Base-by-base conservation (phyloP, 2,888 invertebrate genomes). In the Lasioglossum figueresi region DNA sequence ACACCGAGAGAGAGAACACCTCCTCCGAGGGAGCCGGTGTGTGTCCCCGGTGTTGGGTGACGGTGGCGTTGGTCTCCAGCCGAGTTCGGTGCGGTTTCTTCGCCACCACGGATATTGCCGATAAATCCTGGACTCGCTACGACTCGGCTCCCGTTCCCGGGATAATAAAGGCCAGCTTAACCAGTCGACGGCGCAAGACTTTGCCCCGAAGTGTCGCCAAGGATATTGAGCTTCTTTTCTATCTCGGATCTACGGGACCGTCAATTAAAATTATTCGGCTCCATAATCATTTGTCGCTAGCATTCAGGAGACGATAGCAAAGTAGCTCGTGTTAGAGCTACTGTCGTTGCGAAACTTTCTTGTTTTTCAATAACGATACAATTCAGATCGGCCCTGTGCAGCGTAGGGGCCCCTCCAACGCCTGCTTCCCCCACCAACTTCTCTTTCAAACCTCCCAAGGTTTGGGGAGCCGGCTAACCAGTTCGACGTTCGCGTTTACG, bases 91-190 rank as follows among this genome's bases (percentile, higher is more conserved):
- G 72, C 40, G 66, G 66, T 75, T 73, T 52, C 76, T 76, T 80
- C 68, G 82, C 74, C 71, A 40, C 75, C 85, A 76, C 79, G 68
- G 75, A 88, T 89, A 84, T 90, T 74, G 88, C 52, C 83, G 79
- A 88, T 90, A 90, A 89, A 89, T 89, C 86, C 71, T 68, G 56
- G 31, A 59, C 59, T 19, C 27, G 73, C 16, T 75, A 74, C 85
- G 66, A 63, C 63, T 8, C 37, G 80, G 70, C 70, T 83, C 31
- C 27, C 43, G 79, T 45, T 56, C 66, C 52, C 37, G 5, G 84
- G 77, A 71, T 76, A 90, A 88, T 90, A 89, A 89, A 89, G 88
- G 88, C 59, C 14, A 27, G 59, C 59, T 59, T 59, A 52, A 27
- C 59, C 59, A 27, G 27, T 27, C 27, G 27, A 27, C 59, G 27